Base-by-base conservation (phyloP, 1,140 invertebrate species). In the Drosophila novamexicana region DNA sequence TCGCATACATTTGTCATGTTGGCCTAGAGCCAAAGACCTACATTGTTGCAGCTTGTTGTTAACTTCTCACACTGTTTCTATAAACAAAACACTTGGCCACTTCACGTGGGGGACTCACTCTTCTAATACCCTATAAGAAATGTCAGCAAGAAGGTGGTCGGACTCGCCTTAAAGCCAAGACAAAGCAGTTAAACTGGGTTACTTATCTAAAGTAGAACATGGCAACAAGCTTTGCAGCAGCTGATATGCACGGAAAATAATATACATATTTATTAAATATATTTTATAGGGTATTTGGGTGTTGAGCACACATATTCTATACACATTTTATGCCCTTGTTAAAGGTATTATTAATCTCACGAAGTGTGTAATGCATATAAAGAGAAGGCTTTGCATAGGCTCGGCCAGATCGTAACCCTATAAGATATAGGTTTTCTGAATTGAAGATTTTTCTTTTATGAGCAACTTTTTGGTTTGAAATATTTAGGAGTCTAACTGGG, bases 1-100 rank as follows among this genome's bases (percentile, higher is more conserved):
- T 42, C 50, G 16, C 58, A 45, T 18, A 61, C 39, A 66, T 70
- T 58, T 39, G 36, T 53, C 34, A 64, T 34, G 18, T 54, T 70
- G 61, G 61, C 68, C 53, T 65, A 62, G 67, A 47, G 59, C 32
- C 53, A 49, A 42, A 70, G 64, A 75, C 54, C 67, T 40, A 71
- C 54, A 61, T 57, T 63, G 62, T 34, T 32, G 39, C 37, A 29
- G 56, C 36, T 44, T 62, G 45, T 42, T 49, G 6, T 3, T 6
- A 8, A 54, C 49, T 71, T 75, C 67, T 65, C 68, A 71, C 68
- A 75, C 16, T 18, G 37, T 67, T 18, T 49, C 44, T 37, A 14
- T 5, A 40, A 65, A 56, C 54, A 54, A 54, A 49, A 56, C 47
- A 50, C 59, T 10, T 58, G 9, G 7, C 7, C 40, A 53, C 7